Evolutionary conservation across 2,888 invertebrate species (phyloP), one percentile per base, ranked within the genome.

Genomic region (Temnothorax rugatulus): DNA sequence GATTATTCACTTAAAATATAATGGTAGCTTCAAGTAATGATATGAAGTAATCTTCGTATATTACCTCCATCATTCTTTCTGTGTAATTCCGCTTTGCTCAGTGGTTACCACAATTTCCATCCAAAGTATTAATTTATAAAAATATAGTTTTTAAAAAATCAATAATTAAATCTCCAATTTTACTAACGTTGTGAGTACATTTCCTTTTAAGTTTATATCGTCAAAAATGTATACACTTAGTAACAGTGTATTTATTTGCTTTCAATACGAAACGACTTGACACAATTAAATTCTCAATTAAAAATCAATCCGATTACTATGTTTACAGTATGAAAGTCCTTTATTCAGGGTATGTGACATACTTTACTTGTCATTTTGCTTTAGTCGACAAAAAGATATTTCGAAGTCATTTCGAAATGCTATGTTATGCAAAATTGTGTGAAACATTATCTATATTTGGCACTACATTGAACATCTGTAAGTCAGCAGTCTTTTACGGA

Each of bases 1-100:
- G 52, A 73, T 73, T 54, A 54, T 73, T 73, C 38, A 73, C 52
- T 54, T 38, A 57, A 38, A 73, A 38, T 21, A 0, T 38, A 52
- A 71, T 52, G 8, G 15, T 38, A 21, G 21, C 4, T 71, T 15
- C 15, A 68, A 68, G 4, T 54, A 71, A 71, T 13, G n/a, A 54
- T n/a, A n/a, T 34, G n/a, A 52, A 52, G 15, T 38, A n/a, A 54
- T 54, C 15, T 47, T 15, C 34, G 9, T 41, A 9, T n/a, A 73
- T 54, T 38, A 54, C 11, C 8, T 4, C 38, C 54, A 29, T 29
- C 29, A 29, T 11, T 73, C 21, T 54, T 57, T 41, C 5, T 73
- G 4, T 52, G 34, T 68, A 68, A 50, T 34, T 47, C 13, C 25
- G 11, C 11, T 69, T 5, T 69, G 21, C 29, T 34, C 29, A 50